Conservation (phyloP, 1,140 invertebrate species). For the Plodia interpunctella region DNA sequence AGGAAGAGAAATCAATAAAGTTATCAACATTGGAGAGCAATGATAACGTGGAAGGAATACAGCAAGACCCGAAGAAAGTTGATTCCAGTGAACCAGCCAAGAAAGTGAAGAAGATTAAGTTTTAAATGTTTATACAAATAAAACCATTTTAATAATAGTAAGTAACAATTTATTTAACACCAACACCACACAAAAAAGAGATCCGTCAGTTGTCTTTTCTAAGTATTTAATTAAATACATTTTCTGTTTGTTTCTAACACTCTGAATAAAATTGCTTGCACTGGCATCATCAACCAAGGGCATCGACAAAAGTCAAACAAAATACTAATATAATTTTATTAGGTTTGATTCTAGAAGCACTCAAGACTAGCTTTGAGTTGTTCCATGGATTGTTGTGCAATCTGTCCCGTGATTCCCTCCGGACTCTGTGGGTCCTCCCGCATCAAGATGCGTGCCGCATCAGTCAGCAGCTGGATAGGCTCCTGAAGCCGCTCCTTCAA, state of each 20-base stretch:
- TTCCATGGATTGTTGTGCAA: constrained; percentile 79
- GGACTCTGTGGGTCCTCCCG: constrained; percentile 82
- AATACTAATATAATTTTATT: too few species aligned
- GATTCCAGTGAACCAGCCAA: constrained; percentile 29
- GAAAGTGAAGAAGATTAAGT: constrained; percentile 67
- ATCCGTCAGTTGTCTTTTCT: constrained; percentile 20
- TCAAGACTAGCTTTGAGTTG: constrained; percentile 82
- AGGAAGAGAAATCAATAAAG: constrained; percentile 63
- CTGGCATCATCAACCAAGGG: too few species aligned
- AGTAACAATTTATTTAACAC: constrained; percentile 6
- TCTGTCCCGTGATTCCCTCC: constrained; percentile 83
- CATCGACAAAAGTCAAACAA: too few species aligned
- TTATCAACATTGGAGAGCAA: constrained; percentile 53
- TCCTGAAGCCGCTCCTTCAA: constrained; percentile 82
- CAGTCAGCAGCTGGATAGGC: constrained; percentile 78
- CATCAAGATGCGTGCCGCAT: constrained; percentile 80
- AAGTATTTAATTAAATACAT: neutral
- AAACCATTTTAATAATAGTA: neutral
- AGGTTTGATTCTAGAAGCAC: constrained; percentile 6
- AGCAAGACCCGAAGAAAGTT: constrained; percentile 21
- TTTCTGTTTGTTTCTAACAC: neutral
- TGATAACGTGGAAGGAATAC: constrained; percentile 65
- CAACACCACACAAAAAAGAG: constrained; percentile 11
- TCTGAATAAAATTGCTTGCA: too few species aligned
- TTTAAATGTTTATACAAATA: constrained; percentile 30